Percentiles rank a stretch among this genome's conserved stretches.
phyloP scores from a whole-genome alignment of 2,797 vertebrate genomes.

The Gallinago solitaria region DNA sequence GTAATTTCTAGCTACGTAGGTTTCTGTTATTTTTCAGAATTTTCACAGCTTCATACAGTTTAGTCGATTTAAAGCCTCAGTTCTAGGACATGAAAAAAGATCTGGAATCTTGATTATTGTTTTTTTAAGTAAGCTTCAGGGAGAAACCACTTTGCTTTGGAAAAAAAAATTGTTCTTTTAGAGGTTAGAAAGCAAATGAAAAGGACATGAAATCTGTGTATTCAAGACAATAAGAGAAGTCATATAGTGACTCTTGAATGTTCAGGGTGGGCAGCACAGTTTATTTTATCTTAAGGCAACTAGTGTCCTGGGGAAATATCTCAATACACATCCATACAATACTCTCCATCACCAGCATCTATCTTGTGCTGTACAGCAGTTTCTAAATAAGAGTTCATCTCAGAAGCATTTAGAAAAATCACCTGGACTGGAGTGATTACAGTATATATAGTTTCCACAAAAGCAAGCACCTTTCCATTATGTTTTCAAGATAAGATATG shows the following conservation, averaged over 20 bases:
- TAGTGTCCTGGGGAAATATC: neutral
- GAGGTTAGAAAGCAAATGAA: neutral
- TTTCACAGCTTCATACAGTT: neutral
- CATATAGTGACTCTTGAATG: neutral
- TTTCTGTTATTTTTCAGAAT: neutral
- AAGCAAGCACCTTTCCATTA: neutral
- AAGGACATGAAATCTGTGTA: neutral
- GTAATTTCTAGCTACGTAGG: accelerated
- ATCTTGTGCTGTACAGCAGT: neutral
- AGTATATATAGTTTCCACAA: neutral
- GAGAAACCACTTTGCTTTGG: neutral
- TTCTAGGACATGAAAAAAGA: neutral
- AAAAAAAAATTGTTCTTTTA: neutral
- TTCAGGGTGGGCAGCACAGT: neutral
- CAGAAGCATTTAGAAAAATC: neutral
- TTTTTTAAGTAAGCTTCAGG: neutral
- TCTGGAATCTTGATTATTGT: neutral
- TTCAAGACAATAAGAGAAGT: neutral
- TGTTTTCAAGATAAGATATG: neutral
- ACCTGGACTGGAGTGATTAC: neutral
- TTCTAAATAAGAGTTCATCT: neutral
- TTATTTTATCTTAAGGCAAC: neutral
- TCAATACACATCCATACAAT: neutral
- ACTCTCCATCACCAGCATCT: neutral
- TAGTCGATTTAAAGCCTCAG: neutral